These are phyloP conservation scores for Petrocephalus sullivani DNA, from an alignment of 2,797 vertebrate species.

Conservation along the genomic window DNA sequence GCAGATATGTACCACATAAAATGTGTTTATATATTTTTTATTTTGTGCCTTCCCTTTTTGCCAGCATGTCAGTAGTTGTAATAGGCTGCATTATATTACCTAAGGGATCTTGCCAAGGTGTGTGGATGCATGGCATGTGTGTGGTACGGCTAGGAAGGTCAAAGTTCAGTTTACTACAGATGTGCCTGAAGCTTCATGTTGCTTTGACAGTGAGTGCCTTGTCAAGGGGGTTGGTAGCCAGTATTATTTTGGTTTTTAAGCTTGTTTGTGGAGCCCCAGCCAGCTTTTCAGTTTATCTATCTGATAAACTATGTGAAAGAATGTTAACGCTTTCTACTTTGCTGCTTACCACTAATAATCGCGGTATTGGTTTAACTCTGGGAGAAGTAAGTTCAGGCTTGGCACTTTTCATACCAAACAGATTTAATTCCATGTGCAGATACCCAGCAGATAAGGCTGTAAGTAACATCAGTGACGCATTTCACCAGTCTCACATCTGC, in stretches of 20 bases:
- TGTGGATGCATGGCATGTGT: not conserved
- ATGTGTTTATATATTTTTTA: too few species aligned
- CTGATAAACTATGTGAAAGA: not conserved
- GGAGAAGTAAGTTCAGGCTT: not conserved
- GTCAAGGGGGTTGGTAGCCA: not conserved
- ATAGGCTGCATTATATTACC: not conserved
- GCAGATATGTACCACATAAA: slow-evolving; percentile 16
- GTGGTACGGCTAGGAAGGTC: not conserved
- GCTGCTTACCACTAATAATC: not conserved
- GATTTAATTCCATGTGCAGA: not conserved
- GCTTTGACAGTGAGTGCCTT: slow-evolving; percentile 1
- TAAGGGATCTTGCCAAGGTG: not conserved
- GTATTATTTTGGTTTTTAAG: not conserved
- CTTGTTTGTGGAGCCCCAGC: not conserved
- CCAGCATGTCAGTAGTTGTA: not conserved
- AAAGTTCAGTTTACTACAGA: not conserved
- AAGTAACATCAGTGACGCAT: not conserved
- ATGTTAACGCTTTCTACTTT: not conserved
- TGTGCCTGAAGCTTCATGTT: not conserved
- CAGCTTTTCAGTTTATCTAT: not conserved
- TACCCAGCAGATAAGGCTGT: not conserved
- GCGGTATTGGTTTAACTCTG: not conserved
- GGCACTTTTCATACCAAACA: not conserved
- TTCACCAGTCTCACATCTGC: slow-evolving; percentile 1
- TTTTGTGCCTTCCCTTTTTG: not conserved